phyloP scores from a whole-genome alignment of 2,797 vertebrate genomes.

The Microctenopoma lineatum region DNA sequence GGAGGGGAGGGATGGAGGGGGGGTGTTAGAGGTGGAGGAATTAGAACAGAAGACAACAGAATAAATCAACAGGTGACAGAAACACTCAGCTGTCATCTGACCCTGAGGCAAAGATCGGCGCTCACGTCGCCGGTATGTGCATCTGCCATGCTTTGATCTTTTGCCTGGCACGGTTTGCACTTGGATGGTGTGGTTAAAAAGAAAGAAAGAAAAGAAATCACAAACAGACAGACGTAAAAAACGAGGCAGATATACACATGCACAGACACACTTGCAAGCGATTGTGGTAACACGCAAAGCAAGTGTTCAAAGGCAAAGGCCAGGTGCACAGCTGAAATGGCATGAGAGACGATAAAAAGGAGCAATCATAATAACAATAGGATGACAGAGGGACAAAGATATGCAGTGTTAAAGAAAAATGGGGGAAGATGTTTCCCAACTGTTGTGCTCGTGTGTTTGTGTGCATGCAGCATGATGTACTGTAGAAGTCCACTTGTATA shows the following conservation, averaged over 20 bases:
- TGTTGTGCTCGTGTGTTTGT: slow-evolving; percentile 15
- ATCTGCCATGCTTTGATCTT: slow-evolving; percentile 85
- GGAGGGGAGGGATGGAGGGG: slow-evolving; percentile 15
- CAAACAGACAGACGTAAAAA: slow-evolving; percentile 68
- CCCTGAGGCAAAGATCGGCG: slow-evolving; percentile 76
- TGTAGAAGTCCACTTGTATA: background rate
- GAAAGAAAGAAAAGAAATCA: slow-evolving; percentile 59
- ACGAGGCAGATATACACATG: slow-evolving; percentile 68
- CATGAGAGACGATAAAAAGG: slow-evolving; percentile 78
- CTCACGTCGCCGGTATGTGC: slow-evolving; percentile 84
- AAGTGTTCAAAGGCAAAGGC: slow-evolving; percentile 80
- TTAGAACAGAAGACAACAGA: slow-evolving; percentile 70
- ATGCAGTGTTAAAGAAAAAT: slow-evolving; percentile 72
- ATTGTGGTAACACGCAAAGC: slow-evolving; percentile 77
- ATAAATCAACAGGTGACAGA: slow-evolving; percentile 84
- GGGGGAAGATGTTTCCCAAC: slow-evolving; percentile 64
- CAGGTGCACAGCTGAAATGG: slow-evolving; percentile 81
- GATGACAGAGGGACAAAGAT: slow-evolving; percentile 81
- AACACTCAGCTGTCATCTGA: slow-evolving; percentile 82
- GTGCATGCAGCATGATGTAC: background rate
- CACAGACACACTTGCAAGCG: slow-evolving; percentile 63
- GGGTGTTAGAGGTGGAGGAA: slow-evolving; percentile 25
- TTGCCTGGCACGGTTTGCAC: slow-evolving; percentile 74
- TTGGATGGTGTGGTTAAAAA: slow-evolving; percentile 58
- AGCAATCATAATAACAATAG: slow-evolving; percentile 78